Conservation (phyloP, 2,113 vertebrate species). For the Nothobranchius furzeri region DNA sequence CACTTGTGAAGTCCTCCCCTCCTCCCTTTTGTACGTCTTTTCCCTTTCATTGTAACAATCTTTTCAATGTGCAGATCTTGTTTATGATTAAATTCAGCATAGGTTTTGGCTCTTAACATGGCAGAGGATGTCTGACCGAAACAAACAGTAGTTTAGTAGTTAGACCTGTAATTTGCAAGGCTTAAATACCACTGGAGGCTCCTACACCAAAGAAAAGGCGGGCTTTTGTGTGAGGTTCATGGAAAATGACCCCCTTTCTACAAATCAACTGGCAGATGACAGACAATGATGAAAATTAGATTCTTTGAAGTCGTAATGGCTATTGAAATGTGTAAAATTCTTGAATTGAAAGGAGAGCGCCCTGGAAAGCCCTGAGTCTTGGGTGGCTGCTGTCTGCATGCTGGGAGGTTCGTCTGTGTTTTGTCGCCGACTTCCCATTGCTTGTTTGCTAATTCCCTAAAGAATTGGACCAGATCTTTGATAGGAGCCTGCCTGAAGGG, state of each 20-base stretch:
- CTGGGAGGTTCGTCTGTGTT: conserved; percentile 94
- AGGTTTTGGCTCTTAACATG: conserved; percentile 69
- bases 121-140: conserved; percentile 77
- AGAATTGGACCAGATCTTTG: conserved; percentile 74
- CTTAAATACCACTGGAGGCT: conserved; percentile 84
- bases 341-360: conserved; percentile 89
- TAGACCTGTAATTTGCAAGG: conserved; percentile 84
- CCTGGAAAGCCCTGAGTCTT: conserved; percentile 86
- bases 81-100: conserved; percentile 62
- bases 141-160: conserved; percentile 83
- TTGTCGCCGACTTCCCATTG: conserved; percentile 92
- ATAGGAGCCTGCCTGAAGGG: conserved; percentile 72
- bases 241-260: conserved; percentile 88
- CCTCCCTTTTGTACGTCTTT: conserved; percentile 75
- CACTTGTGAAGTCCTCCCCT: conserved; percentile 61
- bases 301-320: conserved; percentile 99
- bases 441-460: conserved; percentile 88
- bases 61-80: conserved; percentile 65
- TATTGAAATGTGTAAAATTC: conserved; percentile 99
- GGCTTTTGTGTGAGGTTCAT: conserved; percentile 88
- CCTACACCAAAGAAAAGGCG: conserved; percentile 80
- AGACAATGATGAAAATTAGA: conserved; percentile 98
- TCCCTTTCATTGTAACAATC: conserved; percentile 66
- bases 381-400: conserved; percentile 91
- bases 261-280: conserved; percentile 92